Conservation (phyloP, 2,797 vertebrate species). For the Tokudaia tokunoshimensis region DNA sequence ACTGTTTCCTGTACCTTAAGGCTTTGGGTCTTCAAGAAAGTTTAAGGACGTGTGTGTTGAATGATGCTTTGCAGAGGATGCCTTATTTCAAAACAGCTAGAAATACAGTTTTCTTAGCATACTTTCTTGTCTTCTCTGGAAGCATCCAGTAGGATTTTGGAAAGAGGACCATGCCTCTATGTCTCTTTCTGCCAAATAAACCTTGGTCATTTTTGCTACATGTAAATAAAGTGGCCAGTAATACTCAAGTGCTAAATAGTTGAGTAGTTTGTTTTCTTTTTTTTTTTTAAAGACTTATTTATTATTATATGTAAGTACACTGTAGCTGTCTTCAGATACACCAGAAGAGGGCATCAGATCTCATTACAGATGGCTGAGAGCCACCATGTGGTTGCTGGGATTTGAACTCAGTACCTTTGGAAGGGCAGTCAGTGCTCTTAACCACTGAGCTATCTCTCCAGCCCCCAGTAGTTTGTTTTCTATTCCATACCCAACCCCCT, state of each 20-base stretch:
- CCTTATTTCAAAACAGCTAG: not conserved
- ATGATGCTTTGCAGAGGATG: not conserved
- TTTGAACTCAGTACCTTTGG: too few relatives aligned
- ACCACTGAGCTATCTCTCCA: too few relatives aligned
- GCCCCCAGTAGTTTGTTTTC: not conserved
- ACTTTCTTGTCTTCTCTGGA: not conserved
- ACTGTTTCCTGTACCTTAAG: not conserved
- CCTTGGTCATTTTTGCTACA: not conserved
- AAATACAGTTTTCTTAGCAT: not conserved
- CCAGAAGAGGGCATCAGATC: too few relatives aligned
- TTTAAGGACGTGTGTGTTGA: not conserved
- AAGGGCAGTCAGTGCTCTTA: too few relatives aligned
- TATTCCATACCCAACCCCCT: not conserved
- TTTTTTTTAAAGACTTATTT: too few relatives aligned
- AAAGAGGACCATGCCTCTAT: not conserved
- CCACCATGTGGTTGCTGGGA: too few relatives aligned
- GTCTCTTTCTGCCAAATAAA: not conserved
- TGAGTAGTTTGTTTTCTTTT: not conserved
- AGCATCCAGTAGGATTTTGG: not conserved
- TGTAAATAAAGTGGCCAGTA: not conserved
- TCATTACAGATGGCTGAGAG: too few relatives aligned
- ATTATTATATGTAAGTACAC: too few relatives aligned
- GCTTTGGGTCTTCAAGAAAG: not conserved
- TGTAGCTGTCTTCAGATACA: too few relatives aligned
- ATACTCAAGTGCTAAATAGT: not conserved